These are phyloP conservation scores for Drosophila fulvimacula DNA, from an alignment of 2,888 invertebrate genomes.

Conservation along the genomic window DNA sequence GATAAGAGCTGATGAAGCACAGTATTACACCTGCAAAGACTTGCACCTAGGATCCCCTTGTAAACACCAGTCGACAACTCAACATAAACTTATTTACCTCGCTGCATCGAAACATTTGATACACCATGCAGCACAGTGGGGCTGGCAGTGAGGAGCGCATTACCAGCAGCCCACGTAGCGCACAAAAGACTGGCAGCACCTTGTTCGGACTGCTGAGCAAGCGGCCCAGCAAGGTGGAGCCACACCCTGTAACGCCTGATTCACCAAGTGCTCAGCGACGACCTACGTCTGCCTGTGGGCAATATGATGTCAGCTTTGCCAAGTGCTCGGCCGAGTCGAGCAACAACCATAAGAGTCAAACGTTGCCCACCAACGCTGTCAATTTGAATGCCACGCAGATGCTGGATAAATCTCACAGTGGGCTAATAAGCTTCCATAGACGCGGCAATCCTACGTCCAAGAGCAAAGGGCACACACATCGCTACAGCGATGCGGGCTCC, in stretches of 20 bases:
- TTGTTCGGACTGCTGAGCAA: constrained; percentile 82
- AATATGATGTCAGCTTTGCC: constrained; percentile 82
- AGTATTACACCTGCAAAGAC: constrained; percentile 28
- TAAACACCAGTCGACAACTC: not conserved
- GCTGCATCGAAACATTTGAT: not conserved
- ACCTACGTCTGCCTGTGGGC: constrained; percentile 58
- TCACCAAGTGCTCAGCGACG: constrained; percentile 55
- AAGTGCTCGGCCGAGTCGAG: constrained; percentile 68
- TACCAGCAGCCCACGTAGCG: constrained; percentile 70
- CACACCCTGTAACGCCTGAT: constrained; percentile 80
- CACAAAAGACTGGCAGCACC: constrained; percentile 70
- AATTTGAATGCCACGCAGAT: constrained; percentile 24
- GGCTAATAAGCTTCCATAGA: constrained; percentile 78
- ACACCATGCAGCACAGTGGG: constrained; percentile 62
- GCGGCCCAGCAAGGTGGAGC: constrained; percentile 84
- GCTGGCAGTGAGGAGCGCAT: constrained; percentile 81
- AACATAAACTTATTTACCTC: not conserved
- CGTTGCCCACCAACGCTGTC: constrained; percentile 59
- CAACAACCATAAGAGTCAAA: constrained; percentile 70
- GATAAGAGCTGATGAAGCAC: constrained; percentile 38
- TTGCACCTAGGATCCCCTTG: not conserved
- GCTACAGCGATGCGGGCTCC: constrained; percentile 77
- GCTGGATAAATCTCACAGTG: constrained; percentile 77
- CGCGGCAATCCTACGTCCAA: constrained; percentile 75
- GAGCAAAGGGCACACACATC: constrained; percentile 71